Base-by-base conservation (phyloP, 2,797 vertebrate genomes). In the Melanotaenia pygmaea region DNA sequence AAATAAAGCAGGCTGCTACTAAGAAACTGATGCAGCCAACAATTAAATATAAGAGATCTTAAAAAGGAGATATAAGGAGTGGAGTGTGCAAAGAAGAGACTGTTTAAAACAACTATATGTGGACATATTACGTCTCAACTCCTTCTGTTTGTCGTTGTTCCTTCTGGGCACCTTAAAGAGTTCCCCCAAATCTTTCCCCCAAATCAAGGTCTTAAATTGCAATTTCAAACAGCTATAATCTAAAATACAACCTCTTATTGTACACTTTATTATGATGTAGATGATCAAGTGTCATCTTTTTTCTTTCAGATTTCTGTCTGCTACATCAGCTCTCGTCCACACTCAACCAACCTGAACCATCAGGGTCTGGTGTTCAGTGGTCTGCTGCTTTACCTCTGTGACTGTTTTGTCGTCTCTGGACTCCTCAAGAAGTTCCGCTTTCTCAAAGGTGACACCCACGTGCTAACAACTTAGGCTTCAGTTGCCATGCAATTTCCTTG, bases 301-400 rank as follows among this genome's bases (percentile, higher is more conserved):
- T 59, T 70, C 58, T 92, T 85, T 0, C 92, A 99, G 98, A 96
- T 98, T 83, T 93, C 96, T n/a, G 91, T 98, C 59, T 99, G 96
- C 89, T 99, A 98, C 63, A 61, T 99, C 58, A 99, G 96, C 89
- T 99, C 98, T 84, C 96, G 97, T 70, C 97, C 97, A n/a, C 98
- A 99, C 93, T 98, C 98, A n/a, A 95, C 96, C 86, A 98, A 98
- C 57, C 94, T 96, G 89, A 95, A 85, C 88, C 96, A 95, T 54
- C 95, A 96, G 79, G 96, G 96, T 11, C 93, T 98, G 85, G 93
- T 95, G 84, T 99, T 98, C 95, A 98, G 98, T 6, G 98, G 98
- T 16, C 95, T 99, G 34, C 95, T 99, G 76, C 94, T 99, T 80
- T 99, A 99, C 88, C 96, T 99, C 90, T 99, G 97, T 0, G 97